A percentile compares a stretch with the other conserved stretches of the same genome.
Conservation (phyloP, 1,140 invertebrate genomes). For the Forficula auricularia region DNA sequence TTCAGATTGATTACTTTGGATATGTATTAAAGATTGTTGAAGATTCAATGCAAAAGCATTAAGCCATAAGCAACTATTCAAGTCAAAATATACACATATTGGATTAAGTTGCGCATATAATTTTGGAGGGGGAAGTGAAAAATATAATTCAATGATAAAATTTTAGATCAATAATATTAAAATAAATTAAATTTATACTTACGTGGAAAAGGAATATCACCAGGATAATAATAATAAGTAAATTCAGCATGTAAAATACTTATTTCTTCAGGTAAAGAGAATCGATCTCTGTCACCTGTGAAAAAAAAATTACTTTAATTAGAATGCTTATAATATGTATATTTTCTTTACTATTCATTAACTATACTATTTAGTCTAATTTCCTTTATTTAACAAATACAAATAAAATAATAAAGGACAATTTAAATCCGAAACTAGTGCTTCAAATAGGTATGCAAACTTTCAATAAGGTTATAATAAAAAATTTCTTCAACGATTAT, state of each 20-base stretch:
- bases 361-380: no score
- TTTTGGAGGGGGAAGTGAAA: conserved; percentile 74
- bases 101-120: conserved; percentile 82
- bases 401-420: no score
- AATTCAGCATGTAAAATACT: conserved; percentile 86
- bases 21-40: conserved; percentile 44
- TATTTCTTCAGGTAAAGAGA: conserved; percentile 71
- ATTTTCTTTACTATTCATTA: no score
- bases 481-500: no score
- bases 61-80: conserved; percentile 73
- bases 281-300: conserved; percentile 63
- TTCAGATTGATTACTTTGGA: conserved; percentile 15
- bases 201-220: conserved; percentile 82
- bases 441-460: no score
- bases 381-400: no score
- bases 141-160: conserved; percentile 9
- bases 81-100: conserved; percentile 66
- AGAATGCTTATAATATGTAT: no score
- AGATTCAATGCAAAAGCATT: conserved; percentile 85
- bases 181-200: conserved; percentile 22
- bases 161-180: conserved; percentile 7
- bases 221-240: conserved; percentile 93
- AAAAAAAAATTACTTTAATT: conserved; percentile 21
- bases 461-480: no score
- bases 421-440: no score